phyloP scores from a whole-genome alignment of 2,797 vertebrate species.

The Cichlasoma orientale region DNA sequence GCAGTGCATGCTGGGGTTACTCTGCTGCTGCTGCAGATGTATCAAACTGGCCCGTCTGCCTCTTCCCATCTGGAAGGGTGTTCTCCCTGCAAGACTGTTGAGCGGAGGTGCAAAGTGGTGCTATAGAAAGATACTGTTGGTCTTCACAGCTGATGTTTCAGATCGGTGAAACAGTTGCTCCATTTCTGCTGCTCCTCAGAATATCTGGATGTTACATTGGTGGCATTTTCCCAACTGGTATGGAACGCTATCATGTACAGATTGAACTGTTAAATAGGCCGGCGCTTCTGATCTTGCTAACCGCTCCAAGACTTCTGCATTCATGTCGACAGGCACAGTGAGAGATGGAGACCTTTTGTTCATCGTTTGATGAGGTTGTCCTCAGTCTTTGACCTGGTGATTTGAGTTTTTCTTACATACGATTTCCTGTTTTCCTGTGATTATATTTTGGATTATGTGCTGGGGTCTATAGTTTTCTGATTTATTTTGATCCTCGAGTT shows the following conservation, averaged over 20 bases:
- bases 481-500: too few species aligned
- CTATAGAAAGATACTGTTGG: neutral
- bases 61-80: neutral
- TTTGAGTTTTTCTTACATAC: too few species aligned
- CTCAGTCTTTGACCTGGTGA: too few species aligned
- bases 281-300: neutral
- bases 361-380: neutral
- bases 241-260: neutral
- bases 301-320: neutral
- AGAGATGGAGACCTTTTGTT: rapidly evolving
- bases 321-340: neutral
- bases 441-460: too few species aligned
- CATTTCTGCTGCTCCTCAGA: neutral
- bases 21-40: neutral
- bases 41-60: neutral
- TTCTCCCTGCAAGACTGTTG: neutral
- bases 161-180: neutral
- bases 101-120: neutral
- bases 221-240: neutral
- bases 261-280: neutral
- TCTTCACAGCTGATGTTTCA: neutral
- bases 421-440: too few species aligned
- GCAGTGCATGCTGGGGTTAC: neutral
- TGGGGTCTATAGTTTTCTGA: too few species aligned
- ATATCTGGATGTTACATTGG: neutral